Percentiles rank a stretch among this genome's conserved stretches.
These are phyloP conservation scores for Spisula solida DNA, from an alignment of 2,888 invertebrate genomes.

Conservation along the genomic window DNA sequence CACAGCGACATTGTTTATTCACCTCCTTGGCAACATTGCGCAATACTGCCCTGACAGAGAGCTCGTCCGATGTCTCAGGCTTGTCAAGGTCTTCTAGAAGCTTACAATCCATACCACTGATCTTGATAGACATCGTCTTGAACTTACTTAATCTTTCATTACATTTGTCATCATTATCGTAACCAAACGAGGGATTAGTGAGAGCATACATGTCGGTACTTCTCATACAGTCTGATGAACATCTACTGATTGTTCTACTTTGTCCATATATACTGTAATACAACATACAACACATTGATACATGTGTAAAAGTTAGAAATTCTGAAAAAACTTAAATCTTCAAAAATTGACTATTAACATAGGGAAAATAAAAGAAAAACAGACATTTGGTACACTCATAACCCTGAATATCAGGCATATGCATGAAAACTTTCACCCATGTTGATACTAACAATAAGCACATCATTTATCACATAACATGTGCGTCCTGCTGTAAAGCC, in stretches of 20 bases:
- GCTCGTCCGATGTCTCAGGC: neutral
- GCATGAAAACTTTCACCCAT: no score
- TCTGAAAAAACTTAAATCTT: no score
- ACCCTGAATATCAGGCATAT: no score
- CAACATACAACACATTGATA: neutral
- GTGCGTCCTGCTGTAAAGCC: no score
- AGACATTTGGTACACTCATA: no score
- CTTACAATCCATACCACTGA: conserved; percentile 50
- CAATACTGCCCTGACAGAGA: conserved; percentile 38
- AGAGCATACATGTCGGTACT: conserved; percentile 62
- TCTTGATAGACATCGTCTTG: conserved; percentile 44
- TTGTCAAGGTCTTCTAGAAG: conserved; percentile 30
- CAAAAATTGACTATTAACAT: no score
- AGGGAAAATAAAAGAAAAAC: no score
- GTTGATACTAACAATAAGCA: no score
- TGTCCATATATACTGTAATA: conserved; percentile 58
- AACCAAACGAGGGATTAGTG: conserved; percentile 58
- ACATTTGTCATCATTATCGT: conserved; percentile 46
- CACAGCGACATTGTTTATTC: conserved; percentile 68
- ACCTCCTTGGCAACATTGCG: conserved; percentile 51
- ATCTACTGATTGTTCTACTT: conserved; percentile 55
- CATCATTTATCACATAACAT: no score
- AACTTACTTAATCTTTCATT: conserved; percentile 18
- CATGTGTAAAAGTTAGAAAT: no score
- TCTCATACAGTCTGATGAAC: conserved; percentile 46